Evolutionary conservation across 2,797 vertebrate species (phyloP), one percentile per base, ranked within the genome.

Genomic region (Silurus aristotelis): DNA sequence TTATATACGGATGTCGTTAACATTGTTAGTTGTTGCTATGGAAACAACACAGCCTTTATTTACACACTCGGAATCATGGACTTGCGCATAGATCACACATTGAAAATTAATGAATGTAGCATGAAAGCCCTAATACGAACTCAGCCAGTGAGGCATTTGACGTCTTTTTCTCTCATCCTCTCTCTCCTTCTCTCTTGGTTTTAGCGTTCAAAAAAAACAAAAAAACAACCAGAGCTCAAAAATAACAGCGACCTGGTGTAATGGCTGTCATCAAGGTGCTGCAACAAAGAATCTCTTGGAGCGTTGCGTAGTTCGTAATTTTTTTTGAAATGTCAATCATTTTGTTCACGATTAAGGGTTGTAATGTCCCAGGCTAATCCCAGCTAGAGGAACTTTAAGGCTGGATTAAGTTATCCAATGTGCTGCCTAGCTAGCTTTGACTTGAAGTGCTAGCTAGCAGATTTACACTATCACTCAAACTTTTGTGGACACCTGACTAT

Each of bases 11-110:
- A 14, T 43, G 2, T 14, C 38, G 7, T 31, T 25, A 77, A 60
- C 7, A 20, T 60, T 63, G 31, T 63, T 79, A 79, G 38, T 8
- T n/a, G 38, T 63, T 79, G 31, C 77, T 63, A 79, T 79, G 58
- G 73, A 38, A 58, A 77, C 27, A 38, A 6, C 12, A 20, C 31
- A 13, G 27, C 12, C 4, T 77, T 27, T 56, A 17, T 56, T 27
- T 9, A 15, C n/a, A 15, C 14, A 55, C 14, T 25, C 14, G 25
- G 52, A 56, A 19, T 31, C 17, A 7, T 77, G 56, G 19, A 38
- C 31, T 1, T 77, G 56, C 4, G 27, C 8, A 56, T 31, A 31
- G 8, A 56, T 58, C 15, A 31, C 72, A 75, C 15, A 12, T 7
- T 58, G 55, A 55, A 22, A 55, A 55, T 55, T 73, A 73, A 73